phyloP scores from a whole-genome alignment of 2,888 invertebrate species.

The Trissolcus brochymenae region DNA sequence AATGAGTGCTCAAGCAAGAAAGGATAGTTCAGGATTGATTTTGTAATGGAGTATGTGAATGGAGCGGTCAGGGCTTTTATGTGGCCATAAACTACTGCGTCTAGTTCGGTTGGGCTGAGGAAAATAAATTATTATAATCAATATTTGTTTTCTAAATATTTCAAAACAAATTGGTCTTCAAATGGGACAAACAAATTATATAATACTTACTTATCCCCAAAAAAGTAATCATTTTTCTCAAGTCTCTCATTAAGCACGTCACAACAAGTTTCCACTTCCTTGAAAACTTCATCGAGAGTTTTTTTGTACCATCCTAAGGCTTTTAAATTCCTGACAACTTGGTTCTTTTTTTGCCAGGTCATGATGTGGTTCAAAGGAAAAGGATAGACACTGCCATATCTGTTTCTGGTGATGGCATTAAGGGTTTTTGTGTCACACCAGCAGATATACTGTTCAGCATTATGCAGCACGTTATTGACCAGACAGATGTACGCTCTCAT shows the following conservation, averaged over 20 bases:
- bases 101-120: constrained; percentile 84
- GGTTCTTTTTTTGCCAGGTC: constrained; percentile 85
- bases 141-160: not conserved
- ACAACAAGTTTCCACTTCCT: constrained; percentile 89
- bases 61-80: constrained; percentile 76
- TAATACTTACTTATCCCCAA: constrained; percentile 83
- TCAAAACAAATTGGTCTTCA: not conserved
- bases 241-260: constrained; percentile 90
- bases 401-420: constrained; percentile 86
- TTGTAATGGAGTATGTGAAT: constrained; percentile 67
- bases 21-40: constrained; percentile 76
- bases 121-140: not conserved
- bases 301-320: constrained; percentile 91
- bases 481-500: constrained; percentile 95
- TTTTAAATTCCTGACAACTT: constrained; percentile 84
- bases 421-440: constrained; percentile 91
- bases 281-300: constrained; percentile 85
- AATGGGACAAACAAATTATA: not conserved
- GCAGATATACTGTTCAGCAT: constrained; percentile 94
- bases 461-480: constrained; percentile 90
- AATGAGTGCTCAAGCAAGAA: constrained; percentile 72
- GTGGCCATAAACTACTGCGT: constrained; percentile 87
- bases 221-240: constrained; percentile 88
- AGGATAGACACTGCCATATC: constrained; percentile 93
- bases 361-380: constrained; percentile 93